Percentiles rank a stretch among this genome's conserved stretches.
Conservation (phyloP, 2,888 invertebrate genomes). For the Thera britannica region DNA sequence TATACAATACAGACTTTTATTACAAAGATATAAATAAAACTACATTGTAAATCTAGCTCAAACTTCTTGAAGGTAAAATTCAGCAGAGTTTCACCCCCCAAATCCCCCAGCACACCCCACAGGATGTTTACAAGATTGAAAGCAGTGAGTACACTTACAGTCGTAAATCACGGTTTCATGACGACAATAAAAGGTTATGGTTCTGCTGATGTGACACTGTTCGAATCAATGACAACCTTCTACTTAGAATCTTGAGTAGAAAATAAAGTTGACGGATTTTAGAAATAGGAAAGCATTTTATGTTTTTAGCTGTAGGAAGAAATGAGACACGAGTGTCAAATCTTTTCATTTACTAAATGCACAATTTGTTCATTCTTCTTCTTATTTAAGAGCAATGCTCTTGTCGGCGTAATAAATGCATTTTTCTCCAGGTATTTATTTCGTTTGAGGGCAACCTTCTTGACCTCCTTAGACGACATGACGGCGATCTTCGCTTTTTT, state of each 20-base stretch:
- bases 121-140: slow-evolving; percentile 33
- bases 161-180: slow-evolving; percentile 30
- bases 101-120: neutral
- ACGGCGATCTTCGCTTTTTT: too few species aligned
- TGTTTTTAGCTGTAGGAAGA: neutral
- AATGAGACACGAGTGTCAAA: neutral
- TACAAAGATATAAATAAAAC: neutral
- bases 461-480: too few species aligned
- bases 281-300: neutral
- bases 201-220: slow-evolving; percentile 16
- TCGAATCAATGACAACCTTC: slow-evolving; percentile 1
- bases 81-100: neutral
- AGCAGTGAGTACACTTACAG: slow-evolving; percentile 9
- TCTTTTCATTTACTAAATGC: too few species aligned
- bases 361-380: too few species aligned
- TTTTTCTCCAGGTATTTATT: too few species aligned
- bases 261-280: neutral
- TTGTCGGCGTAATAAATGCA: too few species aligned
- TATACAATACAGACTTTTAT: too few species aligned
- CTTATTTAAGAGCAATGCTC: too few species aligned
- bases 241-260: neutral
- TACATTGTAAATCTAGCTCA: slow-evolving; percentile 6
- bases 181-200: slow-evolving; percentile 25
- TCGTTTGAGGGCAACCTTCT: too few species aligned
- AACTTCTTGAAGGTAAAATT: neutral